Evolutionary conservation across 2,888 invertebrate species (phyloP).

Genomic region (Proisotoma minuta): DNA sequence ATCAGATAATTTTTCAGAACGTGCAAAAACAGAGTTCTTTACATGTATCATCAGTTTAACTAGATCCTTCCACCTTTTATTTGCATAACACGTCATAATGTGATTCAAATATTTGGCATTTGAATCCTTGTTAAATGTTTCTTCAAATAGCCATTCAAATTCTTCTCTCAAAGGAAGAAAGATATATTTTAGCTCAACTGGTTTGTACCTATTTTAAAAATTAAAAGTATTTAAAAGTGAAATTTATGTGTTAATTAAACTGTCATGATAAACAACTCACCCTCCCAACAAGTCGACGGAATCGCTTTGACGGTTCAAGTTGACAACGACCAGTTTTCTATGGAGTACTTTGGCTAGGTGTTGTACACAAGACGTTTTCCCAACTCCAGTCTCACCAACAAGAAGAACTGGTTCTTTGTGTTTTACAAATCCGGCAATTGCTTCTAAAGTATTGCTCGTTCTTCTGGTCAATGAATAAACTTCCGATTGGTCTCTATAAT

Average conservation of each 20-base stretch:
- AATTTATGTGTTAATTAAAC: conserved; percentile 12
- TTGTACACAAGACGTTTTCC: conserved; percentile 93
- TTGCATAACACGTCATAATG: conserved; percentile 66
- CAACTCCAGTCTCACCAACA: conserved; percentile 97
- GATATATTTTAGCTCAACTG: conserved; percentile 81
- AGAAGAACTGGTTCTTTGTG: conserved; percentile 84
- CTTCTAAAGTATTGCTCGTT: conserved; percentile 76
- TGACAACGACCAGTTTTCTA: conserved; percentile 84
- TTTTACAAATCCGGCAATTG: conserved; percentile 75
- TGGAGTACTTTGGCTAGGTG: conserved; percentile 79
- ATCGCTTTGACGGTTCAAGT: conserved; percentile 99
- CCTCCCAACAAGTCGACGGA: conserved; percentile 94
- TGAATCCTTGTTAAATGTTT: conserved; percentile 68
- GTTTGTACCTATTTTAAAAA: conserved; percentile 71
- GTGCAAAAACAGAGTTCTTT: conserved; percentile 58
- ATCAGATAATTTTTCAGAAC: conserved; percentile 47
- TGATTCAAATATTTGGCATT: conserved; percentile 79
- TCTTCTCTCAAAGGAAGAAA: conserved; percentile 74
- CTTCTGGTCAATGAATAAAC: conserved; percentile 76
- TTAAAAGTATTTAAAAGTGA: conserved; percentile 7
- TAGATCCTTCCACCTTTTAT: conserved; percentile 67
- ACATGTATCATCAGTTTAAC: conserved; percentile 73
- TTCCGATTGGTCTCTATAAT: conserved; percentile 22
- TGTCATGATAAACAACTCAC: conserved; percentile 50
- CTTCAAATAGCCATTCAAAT: conserved; percentile 73